Evolutionary conservation across 1,140 invertebrate genomes (phyloP).

Genomic region (Neodiprion fabricii): DNA sequence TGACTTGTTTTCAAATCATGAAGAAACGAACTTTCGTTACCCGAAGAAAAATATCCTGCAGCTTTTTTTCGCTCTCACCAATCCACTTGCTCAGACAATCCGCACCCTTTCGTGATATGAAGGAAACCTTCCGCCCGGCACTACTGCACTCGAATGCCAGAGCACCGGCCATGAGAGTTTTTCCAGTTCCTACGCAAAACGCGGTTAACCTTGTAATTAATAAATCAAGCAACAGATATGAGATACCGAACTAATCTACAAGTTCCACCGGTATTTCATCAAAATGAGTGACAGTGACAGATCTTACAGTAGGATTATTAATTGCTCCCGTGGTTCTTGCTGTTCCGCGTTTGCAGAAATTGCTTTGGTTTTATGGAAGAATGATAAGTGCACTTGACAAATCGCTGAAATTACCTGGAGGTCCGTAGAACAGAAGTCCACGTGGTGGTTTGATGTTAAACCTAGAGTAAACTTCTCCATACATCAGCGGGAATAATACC

Average conservation of each 20-base stretch:
- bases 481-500: slow-evolving; percentile 69
- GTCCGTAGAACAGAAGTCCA: slow-evolving; percentile 74
- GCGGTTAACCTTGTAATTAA: slow-evolving; percentile 3
- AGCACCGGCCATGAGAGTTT: slow-evolving; percentile 51
- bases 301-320: not conserved
- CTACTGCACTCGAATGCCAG: slow-evolving; percentile 47
- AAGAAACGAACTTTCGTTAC: slow-evolving; percentile 27
- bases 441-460: slow-evolving; percentile 68
- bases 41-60: slow-evolving; percentile 46
- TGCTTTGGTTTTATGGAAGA: not conserved
- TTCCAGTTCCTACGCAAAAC: slow-evolving; percentile 46
- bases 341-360: not conserved
- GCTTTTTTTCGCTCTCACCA: slow-evolving; percentile 51
- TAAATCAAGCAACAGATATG: not conserved
- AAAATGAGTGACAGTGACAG: not conserved
- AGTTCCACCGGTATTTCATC: not conserved
- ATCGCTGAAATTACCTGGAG: slow-evolving; percentile 65
- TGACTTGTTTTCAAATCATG: not conserved
- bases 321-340: not conserved
- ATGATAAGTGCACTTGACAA: not conserved
- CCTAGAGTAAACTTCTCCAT: slow-evolving; percentile 67
- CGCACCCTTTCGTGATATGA: slow-evolving; percentile 49
- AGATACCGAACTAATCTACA: not conserved
- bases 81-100: slow-evolving; percentile 54
- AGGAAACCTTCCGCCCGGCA: slow-evolving; percentile 42